Percentiles rank a stretch among this genome's conserved stretches.
These are phyloP conservation scores for Eurytoma californica DNA, from an alignment of 2,888 invertebrate genomes.

Conservation along the genomic window DNA sequence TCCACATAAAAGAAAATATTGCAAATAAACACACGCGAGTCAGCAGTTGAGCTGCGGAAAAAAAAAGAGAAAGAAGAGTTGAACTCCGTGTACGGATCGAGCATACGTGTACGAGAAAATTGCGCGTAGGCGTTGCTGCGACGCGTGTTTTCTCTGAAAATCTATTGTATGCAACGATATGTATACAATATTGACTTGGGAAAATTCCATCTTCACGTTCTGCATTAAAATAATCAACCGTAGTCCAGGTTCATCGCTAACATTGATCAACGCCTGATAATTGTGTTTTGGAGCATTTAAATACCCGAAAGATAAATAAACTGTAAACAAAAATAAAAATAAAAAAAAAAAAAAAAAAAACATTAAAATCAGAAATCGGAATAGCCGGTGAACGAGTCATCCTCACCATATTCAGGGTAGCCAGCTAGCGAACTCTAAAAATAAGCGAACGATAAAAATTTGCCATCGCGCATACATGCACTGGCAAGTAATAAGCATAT, in stretches of 20 bases:
- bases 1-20: neutral
- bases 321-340: no score
- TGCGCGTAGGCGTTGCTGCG: neutral
- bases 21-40: neutral
- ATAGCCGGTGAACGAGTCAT: neutral
- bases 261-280: no score
- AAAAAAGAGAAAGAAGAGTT: constrained; percentile 4
- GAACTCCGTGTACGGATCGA: neutral
- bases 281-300: no score
- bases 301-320: no score
- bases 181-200: neutral
- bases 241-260: no score
- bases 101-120: neutral
- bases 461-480: no score
- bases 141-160: neutral
- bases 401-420: no score
- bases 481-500: no score
- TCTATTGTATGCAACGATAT: neutral
- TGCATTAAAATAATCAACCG: neutral
- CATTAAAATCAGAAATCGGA: no score
- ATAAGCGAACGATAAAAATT: no score
- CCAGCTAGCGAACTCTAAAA: no score
- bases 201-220: neutral
- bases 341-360: no score
- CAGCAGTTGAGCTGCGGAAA: neutral